These are phyloP conservation scores for Drosophila flavopinicola DNA, from an alignment of 2,888 invertebrate species.

Conservation along the genomic window DNA sequence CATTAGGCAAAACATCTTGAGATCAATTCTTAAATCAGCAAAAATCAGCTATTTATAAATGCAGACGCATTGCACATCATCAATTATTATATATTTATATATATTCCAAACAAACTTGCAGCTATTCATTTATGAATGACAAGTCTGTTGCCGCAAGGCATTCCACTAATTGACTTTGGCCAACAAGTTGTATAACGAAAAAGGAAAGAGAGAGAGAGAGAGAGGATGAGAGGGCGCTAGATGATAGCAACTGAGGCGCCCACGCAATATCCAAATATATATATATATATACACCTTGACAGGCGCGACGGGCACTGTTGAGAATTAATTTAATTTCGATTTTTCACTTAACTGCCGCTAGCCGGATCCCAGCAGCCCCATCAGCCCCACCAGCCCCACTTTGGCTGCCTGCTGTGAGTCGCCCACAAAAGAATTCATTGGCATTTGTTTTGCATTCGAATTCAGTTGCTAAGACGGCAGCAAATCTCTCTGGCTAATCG, in stretches of 20 bases:
- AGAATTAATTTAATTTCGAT: constrained; percentile 53
- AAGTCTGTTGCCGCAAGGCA: constrained; percentile 22
- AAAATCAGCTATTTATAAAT: constrained; percentile 3
- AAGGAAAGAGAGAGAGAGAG: not conserved
- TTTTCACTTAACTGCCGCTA: constrained; percentile 29
- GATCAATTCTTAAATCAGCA: not conserved
- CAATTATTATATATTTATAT: constrained; percentile 26
- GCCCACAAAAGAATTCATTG: constrained; percentile 27
- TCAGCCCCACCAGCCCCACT: not conserved
- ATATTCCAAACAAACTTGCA: constrained; percentile 12
- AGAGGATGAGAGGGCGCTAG: not conserved
- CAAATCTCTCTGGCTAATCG: constrained; percentile 70
- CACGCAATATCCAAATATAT: constrained; percentile 18
- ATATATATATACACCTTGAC: constrained; percentile 6
- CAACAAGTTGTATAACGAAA: constrained; percentile 9
- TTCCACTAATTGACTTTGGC: constrained; percentile 41
- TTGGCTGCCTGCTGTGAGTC: not conserved
- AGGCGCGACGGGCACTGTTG: constrained; percentile 10
- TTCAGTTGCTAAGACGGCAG: constrained; percentile 58
- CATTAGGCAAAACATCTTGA: constrained; percentile 1
- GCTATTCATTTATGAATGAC: constrained; percentile 21
- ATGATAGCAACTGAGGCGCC: constrained; percentile 19
- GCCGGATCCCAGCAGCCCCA: not conserved
- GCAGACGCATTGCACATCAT: constrained; percentile 1
- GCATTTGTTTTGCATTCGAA: constrained; percentile 51